Evolutionary conservation across 2,797 vertebrate species (phyloP).

Genomic region (Pampus argenteus): DNA sequence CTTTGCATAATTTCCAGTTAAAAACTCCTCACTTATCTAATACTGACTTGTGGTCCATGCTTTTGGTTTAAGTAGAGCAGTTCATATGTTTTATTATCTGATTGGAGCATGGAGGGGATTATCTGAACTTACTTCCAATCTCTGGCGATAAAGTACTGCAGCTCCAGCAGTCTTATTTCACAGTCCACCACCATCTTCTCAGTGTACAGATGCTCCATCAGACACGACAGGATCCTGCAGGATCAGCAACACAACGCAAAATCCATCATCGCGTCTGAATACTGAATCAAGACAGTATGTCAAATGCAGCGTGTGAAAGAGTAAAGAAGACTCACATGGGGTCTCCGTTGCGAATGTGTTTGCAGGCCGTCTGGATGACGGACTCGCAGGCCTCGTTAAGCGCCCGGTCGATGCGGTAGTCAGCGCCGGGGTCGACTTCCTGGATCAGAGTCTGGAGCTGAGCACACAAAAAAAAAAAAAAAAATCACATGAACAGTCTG

Average conservation of each 20-base stretch:
- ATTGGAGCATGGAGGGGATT: background rate
- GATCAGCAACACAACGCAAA: background rate
- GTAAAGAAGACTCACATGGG: constrained; percentile 89
- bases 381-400: constrained; percentile 97
- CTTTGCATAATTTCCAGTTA: too few species aligned
- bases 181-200: constrained; percentile 99
- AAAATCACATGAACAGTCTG: background rate
- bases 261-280: too few species aligned
- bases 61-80: background rate
- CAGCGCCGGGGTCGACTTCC: constrained; percentile 94
- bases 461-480: constrained; percentile 21
- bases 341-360: constrained; percentile 96
- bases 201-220: constrained; percentile 98
- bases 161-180: constrained; percentile 93
- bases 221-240: constrained; percentile 95
- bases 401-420: constrained; percentile 97
- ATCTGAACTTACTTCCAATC: constrained; percentile 94
- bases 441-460: constrained; percentile 97
- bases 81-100: background rate
- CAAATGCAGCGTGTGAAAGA: too few species aligned
- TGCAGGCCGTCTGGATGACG: constrained; percentile 98
- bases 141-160: constrained; percentile 97
- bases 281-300: too few species aligned
- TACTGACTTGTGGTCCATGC: too few species aligned
- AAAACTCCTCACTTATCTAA: too few species aligned